Evolutionary conservation across 2,113 vertebrate genomes (phyloP).

Genomic region (Columba janthina): DNA sequence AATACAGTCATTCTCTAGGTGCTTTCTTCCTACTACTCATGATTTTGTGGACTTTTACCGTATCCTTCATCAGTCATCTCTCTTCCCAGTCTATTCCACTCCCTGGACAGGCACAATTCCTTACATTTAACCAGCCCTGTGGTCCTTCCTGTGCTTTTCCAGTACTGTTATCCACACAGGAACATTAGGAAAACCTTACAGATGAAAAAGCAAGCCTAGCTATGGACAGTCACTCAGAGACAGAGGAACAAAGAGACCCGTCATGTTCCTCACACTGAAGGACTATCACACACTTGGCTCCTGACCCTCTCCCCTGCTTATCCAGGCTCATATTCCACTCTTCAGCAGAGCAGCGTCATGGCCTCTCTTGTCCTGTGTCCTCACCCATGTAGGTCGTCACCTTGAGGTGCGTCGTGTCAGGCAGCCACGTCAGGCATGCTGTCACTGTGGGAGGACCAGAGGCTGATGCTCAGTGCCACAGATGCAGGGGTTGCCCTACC

Average conservation of each 20-base stretch:
- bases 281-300: neutral
- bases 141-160: neutral
- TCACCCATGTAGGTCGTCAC: neutral
- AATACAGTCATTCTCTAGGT: neutral
- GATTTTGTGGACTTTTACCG: neutral
- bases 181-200: neutral
- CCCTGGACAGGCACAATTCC: neutral
- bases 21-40: neutral
- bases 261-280: neutral
- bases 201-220: neutral
- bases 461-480: neutral
- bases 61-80: neutral
- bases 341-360: neutral
- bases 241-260: neutral
- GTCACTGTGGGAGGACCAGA: neutral
- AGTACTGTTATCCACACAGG: neutral
- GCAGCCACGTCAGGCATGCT: rapidly evolving
- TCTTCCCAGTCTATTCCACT: neutral
- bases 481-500: neutral
- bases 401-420: neutral
- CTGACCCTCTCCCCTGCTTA: neutral
- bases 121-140: neutral
- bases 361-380: neutral
- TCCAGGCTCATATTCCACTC: neutral
- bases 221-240: neutral